phyloP scores from a whole-genome alignment of 2,113 vertebrate species.

The Myanophis thanlyinensis region DNA sequence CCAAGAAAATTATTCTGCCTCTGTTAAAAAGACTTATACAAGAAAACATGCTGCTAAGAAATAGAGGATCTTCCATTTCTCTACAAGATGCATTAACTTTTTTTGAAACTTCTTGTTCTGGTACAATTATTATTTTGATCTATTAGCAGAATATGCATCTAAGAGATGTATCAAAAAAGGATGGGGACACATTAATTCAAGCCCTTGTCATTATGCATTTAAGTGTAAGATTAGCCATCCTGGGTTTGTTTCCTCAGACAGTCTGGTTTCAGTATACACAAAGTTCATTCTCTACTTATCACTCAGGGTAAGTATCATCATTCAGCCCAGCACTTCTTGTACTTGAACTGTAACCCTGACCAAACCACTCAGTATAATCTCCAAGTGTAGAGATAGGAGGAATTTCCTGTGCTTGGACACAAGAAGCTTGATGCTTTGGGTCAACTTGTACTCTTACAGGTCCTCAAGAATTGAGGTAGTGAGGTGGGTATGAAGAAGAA shows the following conservation, averaged over 20 bases:
- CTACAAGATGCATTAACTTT: conserved; percentile 73
- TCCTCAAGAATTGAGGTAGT: conserved; percentile 7
- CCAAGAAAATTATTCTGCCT: conserved; percentile 15
- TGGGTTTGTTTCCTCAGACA: conserved; percentile 67
- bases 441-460: conserved; percentile 36
- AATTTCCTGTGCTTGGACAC: conserved; percentile 24
- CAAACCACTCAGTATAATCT: conserved; percentile 51
- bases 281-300: conserved; percentile 72
- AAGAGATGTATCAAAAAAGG: conserved; percentile 67
- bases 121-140: conserved; percentile 76
- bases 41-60: conserved; percentile 58
- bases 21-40: conserved; percentile 46
- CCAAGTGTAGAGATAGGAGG: conserved; percentile 7
- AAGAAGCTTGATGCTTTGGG: conserved; percentile 31
- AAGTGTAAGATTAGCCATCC: conserved; percentile 77
- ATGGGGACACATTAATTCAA: conserved; percentile 74
- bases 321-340: conserved; percentile 52
- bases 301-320: conserved; percentile 68
- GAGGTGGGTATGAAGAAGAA: neutral
- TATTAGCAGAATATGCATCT: conserved; percentile 78
- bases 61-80: conserved; percentile 65
- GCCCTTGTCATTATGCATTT: conserved; percentile 73
- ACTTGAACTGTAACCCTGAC: conserved; percentile 47
- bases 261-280: conserved; percentile 63
- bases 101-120: conserved; percentile 55